Evolutionary conservation across 1,140 invertebrate species (phyloP), one percentile per base, ranked within the genome.

Genomic region (Monomorium pharaonis): DNA sequence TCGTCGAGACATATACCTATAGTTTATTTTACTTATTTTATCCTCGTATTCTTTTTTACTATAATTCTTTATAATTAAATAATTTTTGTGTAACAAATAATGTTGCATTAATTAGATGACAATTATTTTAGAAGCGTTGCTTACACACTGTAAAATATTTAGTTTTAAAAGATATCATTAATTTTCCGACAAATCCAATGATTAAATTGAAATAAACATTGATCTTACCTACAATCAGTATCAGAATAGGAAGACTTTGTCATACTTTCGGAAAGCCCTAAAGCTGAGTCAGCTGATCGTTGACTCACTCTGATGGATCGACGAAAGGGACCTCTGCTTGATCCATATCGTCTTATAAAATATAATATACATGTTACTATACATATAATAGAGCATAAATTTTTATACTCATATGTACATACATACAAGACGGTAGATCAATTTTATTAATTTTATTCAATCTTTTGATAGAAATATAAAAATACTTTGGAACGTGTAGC

Each of bases 241-340:
- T 96, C 96, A 44, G 96, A 96, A 92, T 96, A 95, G 3, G 96
- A 96, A 27, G 96, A 94, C 69, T 95, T 96, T 93, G 76, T 96
- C 94, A 93, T 96, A 92, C 92, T 94, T 84, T 96, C 96, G 16
- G 95, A 95, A 83, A 96, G 91, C 12, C 94, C 95, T 54, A 96
- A 91, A 12, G 95, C 96, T 84, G 94, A 92, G 88, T 97, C 97
- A 0, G 96, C 96, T 3, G 97, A 98, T 84, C 97, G 96, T 69
- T 97, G 97, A 3, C 97, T 97, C 42, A 95, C 95, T 62, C 97
- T 96, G 47, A 97, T 96, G 7, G 97, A 97, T 87, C 97, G 95
- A 88, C 96, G 95, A 88, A 96, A 95, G 6, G 95, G 47, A 47
- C 88, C 96, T 85, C 95, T 93, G 77, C 85, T 92, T 44, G 93